Conservation (phyloP, 2,113 vertebrate genomes). For the Megatriorchis doriae region DNA sequence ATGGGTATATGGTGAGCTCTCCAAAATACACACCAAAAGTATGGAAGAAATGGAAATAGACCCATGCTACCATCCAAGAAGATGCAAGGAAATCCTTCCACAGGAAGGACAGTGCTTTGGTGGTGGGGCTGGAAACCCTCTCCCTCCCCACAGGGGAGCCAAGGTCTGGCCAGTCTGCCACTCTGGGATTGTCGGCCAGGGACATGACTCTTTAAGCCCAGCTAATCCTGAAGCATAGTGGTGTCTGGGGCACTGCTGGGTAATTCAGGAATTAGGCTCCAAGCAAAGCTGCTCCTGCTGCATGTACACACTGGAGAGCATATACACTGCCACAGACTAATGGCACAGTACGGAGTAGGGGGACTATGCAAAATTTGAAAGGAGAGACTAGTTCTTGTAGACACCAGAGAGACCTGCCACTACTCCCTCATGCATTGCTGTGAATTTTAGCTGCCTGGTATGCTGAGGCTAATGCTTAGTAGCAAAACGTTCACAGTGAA, state of each 20-base stretch:
- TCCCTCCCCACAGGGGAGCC: not conserved
- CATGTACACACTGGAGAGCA: not conserved
- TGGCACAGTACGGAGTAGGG: rapidly evolving
- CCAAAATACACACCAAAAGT: not conserved
- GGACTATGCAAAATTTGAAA: not conserved
- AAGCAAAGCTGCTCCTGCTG: not conserved
- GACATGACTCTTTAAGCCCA: not conserved
- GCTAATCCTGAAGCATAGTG: not conserved
- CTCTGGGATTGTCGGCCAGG: not conserved
- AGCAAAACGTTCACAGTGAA: not conserved
- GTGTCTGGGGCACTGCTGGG: constrained; percentile 7
- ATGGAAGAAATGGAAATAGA: not conserved
- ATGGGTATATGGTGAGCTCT: not conserved
- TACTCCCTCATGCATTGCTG: not conserved
- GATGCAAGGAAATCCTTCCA: not conserved
- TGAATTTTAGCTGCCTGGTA: not conserved
- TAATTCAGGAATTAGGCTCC: not conserved
- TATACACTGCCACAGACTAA: not conserved
- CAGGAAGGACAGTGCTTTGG: not conserved
- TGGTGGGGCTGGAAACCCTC: not conserved
- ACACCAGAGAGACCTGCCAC: not conserved
- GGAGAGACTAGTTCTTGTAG: not conserved
- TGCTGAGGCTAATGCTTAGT: not conserved
- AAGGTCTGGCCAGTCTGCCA: not conserved
- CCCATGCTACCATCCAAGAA: not conserved